Percentiles rank a stretch among this genome's conserved stretches.
phyloP scores from a whole-genome alignment of 2,113 vertebrate species.

The Misgurnus mizolepis region DNA sequence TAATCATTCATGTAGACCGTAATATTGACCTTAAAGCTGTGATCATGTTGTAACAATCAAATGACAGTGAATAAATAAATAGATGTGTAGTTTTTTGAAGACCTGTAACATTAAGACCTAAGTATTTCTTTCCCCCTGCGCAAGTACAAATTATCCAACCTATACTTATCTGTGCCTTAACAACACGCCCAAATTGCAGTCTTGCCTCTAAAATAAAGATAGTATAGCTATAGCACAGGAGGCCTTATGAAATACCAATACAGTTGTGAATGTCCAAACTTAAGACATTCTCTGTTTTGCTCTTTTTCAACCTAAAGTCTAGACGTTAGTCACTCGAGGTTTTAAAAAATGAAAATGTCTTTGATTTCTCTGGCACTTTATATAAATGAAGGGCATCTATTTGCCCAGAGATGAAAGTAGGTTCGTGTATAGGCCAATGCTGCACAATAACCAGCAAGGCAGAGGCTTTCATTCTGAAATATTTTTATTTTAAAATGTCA shows the following conservation, averaged over 20 bases:
- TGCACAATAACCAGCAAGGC: conserved; percentile 54
- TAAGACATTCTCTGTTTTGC: conserved; percentile 30
- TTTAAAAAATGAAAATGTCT: conserved; percentile 48
- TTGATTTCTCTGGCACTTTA: conserved; percentile 35
- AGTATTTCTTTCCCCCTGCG: conserved; percentile 55
- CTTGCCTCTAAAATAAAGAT: conserved; percentile 44
- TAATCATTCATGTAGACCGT: conserved; percentile 23
- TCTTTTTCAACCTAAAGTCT: conserved; percentile 31
- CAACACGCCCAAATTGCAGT: conserved; percentile 62
- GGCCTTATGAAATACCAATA: conserved; percentile 33
- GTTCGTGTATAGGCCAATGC: conserved; percentile 59
- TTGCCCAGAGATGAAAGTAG: conserved; percentile 35
- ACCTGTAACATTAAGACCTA: conserved; percentile 53
- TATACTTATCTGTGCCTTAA: conserved; percentile 59
- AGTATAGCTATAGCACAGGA: conserved; percentile 26
- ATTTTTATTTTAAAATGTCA: background rate
- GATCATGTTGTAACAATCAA: conserved; percentile 37
- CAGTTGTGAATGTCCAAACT: conserved; percentile 22
- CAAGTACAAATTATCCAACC: conserved; percentile 57
- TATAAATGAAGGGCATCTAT: conserved; percentile 40
- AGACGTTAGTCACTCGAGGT: conserved; percentile 39
- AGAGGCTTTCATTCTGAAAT: conserved; percentile 14
- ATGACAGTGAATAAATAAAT: conserved; percentile 41
- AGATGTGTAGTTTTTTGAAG: conserved; percentile 33
- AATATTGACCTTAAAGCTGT: conserved; percentile 46